phyloP scores from a whole-genome alignment of 2,113 vertebrate species.

The Ptyas mucosa region DNA sequence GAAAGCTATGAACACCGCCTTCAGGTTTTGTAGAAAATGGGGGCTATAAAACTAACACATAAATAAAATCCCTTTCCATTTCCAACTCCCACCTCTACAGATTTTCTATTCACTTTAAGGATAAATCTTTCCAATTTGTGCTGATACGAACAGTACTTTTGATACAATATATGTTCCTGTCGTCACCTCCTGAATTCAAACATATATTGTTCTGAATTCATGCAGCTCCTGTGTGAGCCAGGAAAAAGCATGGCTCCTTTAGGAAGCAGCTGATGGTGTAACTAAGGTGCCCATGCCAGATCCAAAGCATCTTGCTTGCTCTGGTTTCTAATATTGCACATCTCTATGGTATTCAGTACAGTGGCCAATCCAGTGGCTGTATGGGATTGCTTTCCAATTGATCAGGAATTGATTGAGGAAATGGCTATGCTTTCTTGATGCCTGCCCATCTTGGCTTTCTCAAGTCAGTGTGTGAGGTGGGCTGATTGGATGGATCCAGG shows the following conservation, averaged over 20 bases:
- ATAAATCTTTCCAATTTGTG: background rate
- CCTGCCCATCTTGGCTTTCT: background rate
- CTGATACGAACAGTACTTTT: background rate
- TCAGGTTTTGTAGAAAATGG: background rate
- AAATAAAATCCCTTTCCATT: background rate
- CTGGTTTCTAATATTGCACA: background rate
- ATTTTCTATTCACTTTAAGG: background rate
- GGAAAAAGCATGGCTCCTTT: background rate
- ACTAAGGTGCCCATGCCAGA: background rate
- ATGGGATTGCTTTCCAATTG: background rate
- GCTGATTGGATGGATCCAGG: background rate
- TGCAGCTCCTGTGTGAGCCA: background rate
- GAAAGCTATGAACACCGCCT: background rate
- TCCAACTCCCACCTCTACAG: background rate
- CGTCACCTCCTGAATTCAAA: background rate
- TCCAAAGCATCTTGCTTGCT: background rate
- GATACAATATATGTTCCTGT: background rate
- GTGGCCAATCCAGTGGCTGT: background rate
- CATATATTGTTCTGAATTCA: background rate
- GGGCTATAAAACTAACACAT: background rate
- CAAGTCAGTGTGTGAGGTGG: background rate
- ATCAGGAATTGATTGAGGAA: background rate
- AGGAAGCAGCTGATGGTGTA: background rate
- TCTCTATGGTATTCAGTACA: background rate
- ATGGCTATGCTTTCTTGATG: background rate